Evolutionary conservation across 30 jellyfish, hydroid and myxozoan species (phyloP), one percentile per base, ranked within the genome.

Genomic region (Rhopilema esculentum): DNA sequence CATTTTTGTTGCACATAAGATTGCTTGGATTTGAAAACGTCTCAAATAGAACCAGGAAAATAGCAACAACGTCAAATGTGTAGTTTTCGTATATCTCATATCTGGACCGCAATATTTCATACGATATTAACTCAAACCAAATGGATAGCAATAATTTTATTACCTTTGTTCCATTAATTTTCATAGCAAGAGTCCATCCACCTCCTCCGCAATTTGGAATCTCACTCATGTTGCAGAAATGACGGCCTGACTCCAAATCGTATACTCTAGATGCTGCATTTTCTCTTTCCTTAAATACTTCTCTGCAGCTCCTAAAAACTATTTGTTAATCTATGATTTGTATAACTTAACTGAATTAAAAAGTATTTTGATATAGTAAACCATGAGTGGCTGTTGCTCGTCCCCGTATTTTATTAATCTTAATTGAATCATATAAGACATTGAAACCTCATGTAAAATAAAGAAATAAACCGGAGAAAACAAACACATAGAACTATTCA

Each of bases 181-280:
- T 76, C 15, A 76, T 6, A 1, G 87, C 87, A 27, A 76, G 62
- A 48, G 87, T 76, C 87, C 87, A 76, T 4, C 87, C 87, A 6
- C 87, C 87, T 1, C 8, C 64, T 74, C 71, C 84, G 51, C 84
- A 74, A 4, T 64, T 2, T 1, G 69, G 22, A 16, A 15, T 1
- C 4, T 27, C 25, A 15, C 27, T 24, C 87, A 76, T 76, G 17
- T 32, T 17, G 76, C 87, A 76, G 27, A 16, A 52, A 27, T 76
- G 87, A 20, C 62, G 53, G 15, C 87, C 87, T 25, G 48, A 18
- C 24, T 76, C 75, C 22, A 76, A 66, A 1, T 76, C 75, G 64
- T 50, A 76, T 25, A 76, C 87, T 4, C 87, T 75, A 76, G 75
- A 8, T 17, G 16, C 63, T 16, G 87, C 61, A n/a, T 18, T 20